Conservation (phyloP, 2,797 vertebrate genomes). For the Chaenodraco wilsoni region DNA sequence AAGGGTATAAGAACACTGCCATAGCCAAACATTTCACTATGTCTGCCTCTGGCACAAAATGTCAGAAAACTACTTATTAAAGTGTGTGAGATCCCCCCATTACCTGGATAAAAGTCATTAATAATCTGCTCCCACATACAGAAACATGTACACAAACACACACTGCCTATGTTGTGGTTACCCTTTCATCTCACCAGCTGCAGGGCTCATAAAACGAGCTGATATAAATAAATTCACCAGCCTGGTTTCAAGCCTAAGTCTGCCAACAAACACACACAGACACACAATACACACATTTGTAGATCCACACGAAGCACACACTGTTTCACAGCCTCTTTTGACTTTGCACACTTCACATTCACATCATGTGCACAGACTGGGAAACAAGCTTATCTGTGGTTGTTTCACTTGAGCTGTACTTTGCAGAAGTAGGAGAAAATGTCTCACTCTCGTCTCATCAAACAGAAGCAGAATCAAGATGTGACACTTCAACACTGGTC, state of each 20-base stretch:
- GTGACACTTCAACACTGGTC: slow-evolving; percentile 53
- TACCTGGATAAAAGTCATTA: slow-evolving; percentile 65
- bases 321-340: slow-evolving; percentile 60
- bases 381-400: slow-evolving; percentile 63
- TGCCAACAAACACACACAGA: slow-evolving; percentile 35
- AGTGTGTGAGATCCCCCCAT: slow-evolving; percentile 39
- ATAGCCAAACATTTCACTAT: slow-evolving; percentile 61
- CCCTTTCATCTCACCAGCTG: slow-evolving; percentile 68
- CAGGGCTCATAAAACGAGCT: slow-evolving; percentile 59
- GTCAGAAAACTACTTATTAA: slow-evolving; percentile 57
- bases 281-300: neutral
- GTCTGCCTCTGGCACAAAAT: slow-evolving; percentile 51
- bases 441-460: slow-evolving; percentile 53
- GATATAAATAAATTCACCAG: slow-evolving; percentile 71
- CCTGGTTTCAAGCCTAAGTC: slow-evolving; percentile 54
- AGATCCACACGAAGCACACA: slow-evolving; percentile 17
- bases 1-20: slow-evolving; percentile 55
- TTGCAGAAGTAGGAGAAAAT: slow-evolving; percentile 54
- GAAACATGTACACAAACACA: slow-evolving; percentile 21
- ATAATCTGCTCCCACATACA: slow-evolving; percentile 29
- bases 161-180: slow-evolving; percentile 26
- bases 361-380: slow-evolving; percentile 53
- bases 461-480: slow-evolving; percentile 53
- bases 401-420: slow-evolving; percentile 52
- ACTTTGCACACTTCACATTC: slow-evolving; percentile 64